A percentile compares a stretch with the other conserved stretches of the same genome.
These are phyloP conservation scores for Pammene fasciana DNA, from an alignment of 2,888 invertebrate genomes.

Conservation along the genomic window DNA sequence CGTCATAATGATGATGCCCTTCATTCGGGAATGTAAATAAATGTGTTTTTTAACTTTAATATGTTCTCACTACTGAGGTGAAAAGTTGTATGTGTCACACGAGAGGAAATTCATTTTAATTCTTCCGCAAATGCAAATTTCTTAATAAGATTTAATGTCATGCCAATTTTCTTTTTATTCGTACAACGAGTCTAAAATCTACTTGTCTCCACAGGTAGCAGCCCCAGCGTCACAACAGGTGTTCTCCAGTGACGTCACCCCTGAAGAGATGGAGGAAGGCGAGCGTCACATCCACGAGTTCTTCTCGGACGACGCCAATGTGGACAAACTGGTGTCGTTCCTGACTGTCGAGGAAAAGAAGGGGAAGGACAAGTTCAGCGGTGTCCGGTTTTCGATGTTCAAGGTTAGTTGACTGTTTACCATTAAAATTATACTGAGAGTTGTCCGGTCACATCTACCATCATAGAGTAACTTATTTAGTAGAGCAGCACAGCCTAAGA, in stretches of 20 bases:
- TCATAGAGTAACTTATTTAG: too few relatives aligned
- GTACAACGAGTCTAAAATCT: background rate
- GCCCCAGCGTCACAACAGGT: constrained; percentile 87
- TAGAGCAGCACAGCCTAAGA: too few relatives aligned
- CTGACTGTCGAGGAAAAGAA: constrained; percentile 93
- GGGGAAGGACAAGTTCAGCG: constrained; percentile 91
- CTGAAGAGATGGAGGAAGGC: constrained; percentile 84
- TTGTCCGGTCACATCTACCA: too few relatives aligned
- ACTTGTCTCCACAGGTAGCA: constrained; percentile 79
- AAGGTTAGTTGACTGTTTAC: constrained; percentile 79
- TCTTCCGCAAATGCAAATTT: too few relatives aligned
- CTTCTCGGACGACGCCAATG: constrained; percentile 86
- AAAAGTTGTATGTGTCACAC: too few relatives aligned
- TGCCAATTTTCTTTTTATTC: too few relatives aligned
- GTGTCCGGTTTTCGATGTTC: constrained; percentile 86
- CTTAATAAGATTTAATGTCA: too few relatives aligned
- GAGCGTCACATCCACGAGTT: constrained; percentile 87
- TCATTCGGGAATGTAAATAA: too few relatives aligned
- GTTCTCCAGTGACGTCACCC: constrained; percentile 72
- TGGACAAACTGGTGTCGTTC: constrained; percentile 88
- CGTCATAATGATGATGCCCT: too few relatives aligned
- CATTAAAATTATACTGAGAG: background rate
- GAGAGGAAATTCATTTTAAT: too few relatives aligned
- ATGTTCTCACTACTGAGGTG: too few relatives aligned
- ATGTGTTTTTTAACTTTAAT: too few relatives aligned